Evolutionary conservation across 2,888 invertebrate species (phyloP).

Genomic region (Leucozona laternaria): DNA sequence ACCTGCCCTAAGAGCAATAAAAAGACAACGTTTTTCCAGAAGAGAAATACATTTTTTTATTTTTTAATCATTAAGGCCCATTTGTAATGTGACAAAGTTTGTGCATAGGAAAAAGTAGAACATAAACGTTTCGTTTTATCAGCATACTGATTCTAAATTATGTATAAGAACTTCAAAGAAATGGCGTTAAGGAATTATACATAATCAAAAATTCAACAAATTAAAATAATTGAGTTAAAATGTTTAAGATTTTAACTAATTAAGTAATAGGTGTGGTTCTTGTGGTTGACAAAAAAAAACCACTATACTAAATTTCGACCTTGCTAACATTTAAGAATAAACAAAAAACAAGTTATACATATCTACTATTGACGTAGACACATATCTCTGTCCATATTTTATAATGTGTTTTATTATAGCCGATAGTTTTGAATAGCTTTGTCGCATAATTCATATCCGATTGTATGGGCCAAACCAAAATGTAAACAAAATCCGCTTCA

Average conservation of each 20-base stretch:
- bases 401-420: neutral
- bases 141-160: too few species aligned
- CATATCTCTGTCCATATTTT: neutral
- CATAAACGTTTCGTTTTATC: too few species aligned
- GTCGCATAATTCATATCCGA: constrained; percentile 33
- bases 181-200: neutral
- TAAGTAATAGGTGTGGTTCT: constrained; percentile 8
- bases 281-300: neutral
- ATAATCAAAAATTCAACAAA: neutral
- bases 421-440: neutral
- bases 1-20: too few species aligned
- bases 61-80: too few species aligned
- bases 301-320: neutral
- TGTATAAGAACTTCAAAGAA: neutral
- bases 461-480: constrained; percentile 45
- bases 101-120: too few species aligned
- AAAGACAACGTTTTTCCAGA: too few species aligned
- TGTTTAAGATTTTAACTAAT: neutral
- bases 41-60: too few species aligned
- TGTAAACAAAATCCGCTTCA: constrained; percentile 64
- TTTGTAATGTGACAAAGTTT: too few species aligned
- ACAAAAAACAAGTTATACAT: constrained; percentile 8
- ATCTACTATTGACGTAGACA: neutral
- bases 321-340: constrained; percentile 1
- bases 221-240: neutral